Percentiles rank a stretch among this genome's conserved stretches.
These are phyloP conservation scores for Castor canadensis DNA, from an alignment of 2,113 vertebrate genomes.

Conservation along the genomic window DNA sequence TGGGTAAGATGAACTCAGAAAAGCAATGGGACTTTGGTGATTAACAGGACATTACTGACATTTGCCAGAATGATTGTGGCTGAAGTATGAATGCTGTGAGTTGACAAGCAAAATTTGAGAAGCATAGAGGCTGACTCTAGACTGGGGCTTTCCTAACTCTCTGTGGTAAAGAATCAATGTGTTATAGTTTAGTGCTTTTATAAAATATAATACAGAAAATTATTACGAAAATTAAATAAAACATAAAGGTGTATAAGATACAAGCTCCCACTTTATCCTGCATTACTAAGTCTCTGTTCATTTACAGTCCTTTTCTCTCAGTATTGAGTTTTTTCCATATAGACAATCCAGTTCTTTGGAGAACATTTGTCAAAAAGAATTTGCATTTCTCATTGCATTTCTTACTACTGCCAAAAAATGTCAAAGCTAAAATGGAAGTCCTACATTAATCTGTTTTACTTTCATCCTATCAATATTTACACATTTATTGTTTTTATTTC, in stretches of 20 bases:
- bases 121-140: not conserved
- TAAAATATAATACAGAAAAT: not conserved
- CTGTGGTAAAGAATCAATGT: not conserved
- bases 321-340: not conserved
- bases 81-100: not conserved
- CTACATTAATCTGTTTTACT: no score
- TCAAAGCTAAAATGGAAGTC: no score
- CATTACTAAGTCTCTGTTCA: not conserved
- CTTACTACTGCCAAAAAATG: not conserved
- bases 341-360: not conserved
- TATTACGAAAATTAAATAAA: not conserved
- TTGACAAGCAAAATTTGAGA: not conserved
- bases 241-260: not conserved
- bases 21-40: not conserved
- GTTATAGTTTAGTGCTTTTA: not conserved
- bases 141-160: not conserved
- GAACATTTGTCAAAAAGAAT: not conserved
- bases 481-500: not conserved
- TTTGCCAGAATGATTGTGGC: not conserved
- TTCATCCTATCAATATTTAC: no score
- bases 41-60: not conserved
- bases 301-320: not conserved
- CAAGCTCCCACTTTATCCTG: not conserved
- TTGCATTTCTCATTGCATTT: not conserved
- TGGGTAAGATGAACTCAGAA: not conserved